Percentiles rank a stretch among this genome's conserved stretches.
These are phyloP conservation scores for Athalia rosae DNA, from an alignment of 2,888 invertebrate species.

Conservation along the genomic window DNA sequence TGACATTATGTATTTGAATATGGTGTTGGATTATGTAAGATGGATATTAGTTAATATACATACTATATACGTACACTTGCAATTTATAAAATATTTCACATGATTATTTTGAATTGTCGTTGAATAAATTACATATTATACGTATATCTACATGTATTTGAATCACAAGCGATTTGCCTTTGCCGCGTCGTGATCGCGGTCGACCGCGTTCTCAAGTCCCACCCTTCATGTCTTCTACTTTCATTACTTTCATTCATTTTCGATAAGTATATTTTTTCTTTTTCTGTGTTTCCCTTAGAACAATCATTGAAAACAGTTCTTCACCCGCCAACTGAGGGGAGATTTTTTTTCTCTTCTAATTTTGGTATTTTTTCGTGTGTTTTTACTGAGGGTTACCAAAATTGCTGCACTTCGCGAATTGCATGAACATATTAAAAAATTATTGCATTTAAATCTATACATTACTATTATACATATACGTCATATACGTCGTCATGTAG, in stretches of 20 bases:
- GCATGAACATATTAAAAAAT: too few species aligned
- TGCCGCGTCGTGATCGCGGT: neutral
- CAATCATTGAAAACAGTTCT: neutral
- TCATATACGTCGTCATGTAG: constrained; percentile 6
- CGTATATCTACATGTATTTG: constrained; percentile 25
- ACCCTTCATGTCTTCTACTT: neutral
- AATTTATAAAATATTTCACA: neutral
- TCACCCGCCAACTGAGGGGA: too few species aligned
- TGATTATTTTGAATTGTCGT: too few species aligned
- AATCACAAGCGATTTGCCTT: constrained; percentile 37
- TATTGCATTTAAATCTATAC: too few species aligned
- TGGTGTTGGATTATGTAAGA: neutral
- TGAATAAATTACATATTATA: neutral
- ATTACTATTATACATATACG: neutral
- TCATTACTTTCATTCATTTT: neutral
- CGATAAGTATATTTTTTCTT: neutral
- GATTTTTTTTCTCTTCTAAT: too few species aligned
- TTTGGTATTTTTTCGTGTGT: too few species aligned
- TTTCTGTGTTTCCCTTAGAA: neutral
- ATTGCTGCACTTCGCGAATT: too few species aligned
- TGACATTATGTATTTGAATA: constrained; percentile 34
- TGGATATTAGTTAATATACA: neutral
- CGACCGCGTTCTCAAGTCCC: constrained; percentile 13
- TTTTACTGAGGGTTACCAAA: too few species aligned
- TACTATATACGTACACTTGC: neutral